Conservation (phyloP, 1,140 invertebrate species). For the Carposina sasakii region DNA sequence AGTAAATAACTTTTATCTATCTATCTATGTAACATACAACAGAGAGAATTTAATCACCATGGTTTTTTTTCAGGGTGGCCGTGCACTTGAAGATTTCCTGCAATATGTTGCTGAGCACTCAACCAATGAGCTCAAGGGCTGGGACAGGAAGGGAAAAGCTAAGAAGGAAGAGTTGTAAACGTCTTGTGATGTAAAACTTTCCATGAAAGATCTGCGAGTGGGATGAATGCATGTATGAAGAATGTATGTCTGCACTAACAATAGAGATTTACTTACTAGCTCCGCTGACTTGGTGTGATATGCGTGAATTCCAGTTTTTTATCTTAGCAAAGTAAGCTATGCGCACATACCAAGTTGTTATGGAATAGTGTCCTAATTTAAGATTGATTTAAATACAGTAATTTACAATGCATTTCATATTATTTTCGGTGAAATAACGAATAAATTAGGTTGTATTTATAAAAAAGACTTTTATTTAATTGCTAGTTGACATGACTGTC, state of each 20-base stretch:
- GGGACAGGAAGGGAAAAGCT: slow-evolving; percentile 89
- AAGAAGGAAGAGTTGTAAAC: slow-evolving; percentile 83
- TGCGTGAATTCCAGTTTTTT: no score
- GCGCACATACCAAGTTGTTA: no score
- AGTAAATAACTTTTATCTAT: no score
- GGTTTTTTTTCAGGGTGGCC: slow-evolving; percentile 80
- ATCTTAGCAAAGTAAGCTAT: no score
- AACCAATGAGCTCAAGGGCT: slow-evolving; percentile 90
- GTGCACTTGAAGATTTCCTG: slow-evolving; percentile 95
- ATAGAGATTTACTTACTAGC: no score
- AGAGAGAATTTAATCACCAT: not conserved
- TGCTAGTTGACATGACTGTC: no score
- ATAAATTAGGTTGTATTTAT: slow-evolving; percentile 66
- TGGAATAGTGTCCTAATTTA: slow-evolving; percentile 14
- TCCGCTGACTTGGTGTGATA: no score
- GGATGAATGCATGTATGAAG: no score
- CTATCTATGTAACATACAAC: no score
- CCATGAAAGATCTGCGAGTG: slow-evolving; percentile 58
- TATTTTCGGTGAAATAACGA: slow-evolving; percentile 53
- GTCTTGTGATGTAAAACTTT: slow-evolving; percentile 52
- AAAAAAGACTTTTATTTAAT: no score
- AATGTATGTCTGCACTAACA: no score
- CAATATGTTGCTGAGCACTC: slow-evolving; percentile 97
- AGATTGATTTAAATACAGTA: slow-evolving; percentile 60
- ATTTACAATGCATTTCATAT: slow-evolving; percentile 64